These are phyloP conservation scores for Panopea generosa DNA, from an alignment of 2,888 invertebrate genomes.

Conservation along the genomic window DNA sequence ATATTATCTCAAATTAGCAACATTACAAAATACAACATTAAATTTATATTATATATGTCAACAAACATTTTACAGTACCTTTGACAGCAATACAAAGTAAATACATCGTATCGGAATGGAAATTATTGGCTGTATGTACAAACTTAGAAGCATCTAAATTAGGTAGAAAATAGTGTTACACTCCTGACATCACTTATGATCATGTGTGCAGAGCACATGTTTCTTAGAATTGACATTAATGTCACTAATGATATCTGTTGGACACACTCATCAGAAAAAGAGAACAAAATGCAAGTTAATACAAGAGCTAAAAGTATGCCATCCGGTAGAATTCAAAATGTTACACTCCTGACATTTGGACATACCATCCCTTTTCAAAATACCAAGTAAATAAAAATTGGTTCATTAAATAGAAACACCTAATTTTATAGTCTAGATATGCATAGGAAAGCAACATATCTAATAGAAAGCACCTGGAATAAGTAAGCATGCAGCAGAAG, in stretches of 20 bases:
- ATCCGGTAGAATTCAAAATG: neutral
- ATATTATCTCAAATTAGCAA: too few species aligned
- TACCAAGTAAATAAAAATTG: neutral
- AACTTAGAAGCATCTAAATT: neutral
- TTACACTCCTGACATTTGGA: conserved; percentile 17
- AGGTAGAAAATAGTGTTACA: conserved; percentile 11
- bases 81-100: neutral
- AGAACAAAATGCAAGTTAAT: neutral
- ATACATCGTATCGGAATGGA: neutral
- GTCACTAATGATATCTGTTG: neutral
- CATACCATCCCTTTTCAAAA: neutral
- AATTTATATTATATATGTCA: too few species aligned
- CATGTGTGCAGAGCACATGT: neutral
- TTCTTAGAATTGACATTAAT: neutral
- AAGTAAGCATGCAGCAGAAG: too few species aligned
- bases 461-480: too few species aligned
- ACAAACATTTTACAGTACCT: neutral
- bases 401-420: too few species aligned
- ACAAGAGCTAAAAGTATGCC: neutral
- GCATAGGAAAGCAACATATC: too few species aligned
- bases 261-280: neutral
- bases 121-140: too few species aligned
- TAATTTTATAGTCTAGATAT: too few species aligned
- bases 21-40: too few species aligned
- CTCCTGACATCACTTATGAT: conserved; percentile 17